Percentiles rank a stretch among this genome's conserved stretches.
Evolutionary conservation across 2,797 vertebrate genomes (phyloP).

Genomic region (Myripristis jacobus): DNA sequence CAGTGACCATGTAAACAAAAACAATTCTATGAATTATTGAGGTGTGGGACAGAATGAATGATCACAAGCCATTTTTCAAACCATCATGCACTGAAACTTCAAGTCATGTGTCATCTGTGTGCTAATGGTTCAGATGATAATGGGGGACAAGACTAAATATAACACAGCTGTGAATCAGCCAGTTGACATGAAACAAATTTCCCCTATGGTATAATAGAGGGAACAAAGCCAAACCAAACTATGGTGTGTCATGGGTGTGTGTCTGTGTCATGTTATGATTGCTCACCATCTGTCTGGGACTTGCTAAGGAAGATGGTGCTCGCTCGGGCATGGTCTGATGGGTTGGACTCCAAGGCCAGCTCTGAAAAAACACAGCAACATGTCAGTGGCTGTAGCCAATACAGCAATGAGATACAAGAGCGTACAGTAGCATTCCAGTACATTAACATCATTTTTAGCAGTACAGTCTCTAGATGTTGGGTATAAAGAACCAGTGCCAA

Average conservation of each 20-base stretch:
- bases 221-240: too few species aligned
- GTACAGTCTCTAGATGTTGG: too few species aligned
- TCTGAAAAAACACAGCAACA: slow-evolving; percentile 78
- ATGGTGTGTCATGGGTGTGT: not conserved
- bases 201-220: too few species aligned
- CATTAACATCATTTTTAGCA: too few species aligned
- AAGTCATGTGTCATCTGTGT: not conserved
- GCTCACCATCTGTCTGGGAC: slow-evolving; percentile 97
- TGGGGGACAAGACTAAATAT: not conserved
- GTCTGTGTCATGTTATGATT: slow-evolving; percentile 11
- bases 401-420: too few species aligned
- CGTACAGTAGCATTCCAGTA: too few species aligned
- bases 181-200: too few species aligned
- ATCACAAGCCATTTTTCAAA: not conserved
- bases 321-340: slow-evolving; percentile 94
- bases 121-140: not conserved
- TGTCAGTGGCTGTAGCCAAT: not conserved
- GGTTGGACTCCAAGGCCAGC: slow-evolving; percentile 94
- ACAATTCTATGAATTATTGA: too few species aligned
- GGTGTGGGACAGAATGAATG: too few species aligned
- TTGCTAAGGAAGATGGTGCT: slow-evolving; percentile 99
- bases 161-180: slow-evolving; percentile 15
- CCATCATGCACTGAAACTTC: not conserved
- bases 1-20: too few species aligned
- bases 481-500: too few species aligned